phyloP scores from a whole-genome alignment of 2,888 invertebrate genomes.

The Plagodis dolabraria region DNA sequence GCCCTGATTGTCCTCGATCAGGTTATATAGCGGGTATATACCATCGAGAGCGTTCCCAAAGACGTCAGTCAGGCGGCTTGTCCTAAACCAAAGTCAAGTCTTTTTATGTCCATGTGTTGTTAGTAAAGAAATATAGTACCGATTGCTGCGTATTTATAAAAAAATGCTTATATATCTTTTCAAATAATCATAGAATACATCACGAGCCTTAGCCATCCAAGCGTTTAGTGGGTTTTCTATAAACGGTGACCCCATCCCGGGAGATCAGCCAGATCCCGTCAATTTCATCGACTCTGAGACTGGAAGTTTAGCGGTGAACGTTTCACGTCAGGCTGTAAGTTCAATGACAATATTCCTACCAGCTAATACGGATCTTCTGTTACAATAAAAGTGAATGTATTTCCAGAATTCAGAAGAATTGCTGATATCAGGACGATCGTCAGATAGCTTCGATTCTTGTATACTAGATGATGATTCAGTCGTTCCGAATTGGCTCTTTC shows the following conservation, averaged over 20 bases:
- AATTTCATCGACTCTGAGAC: slow-evolving; percentile 71
- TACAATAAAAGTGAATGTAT: neutral
- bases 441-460: slow-evolving; percentile 67
- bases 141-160: neutral
- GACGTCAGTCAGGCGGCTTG: too few species aligned
- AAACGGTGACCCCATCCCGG: slow-evolving; percentile 51
- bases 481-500: slow-evolving; percentile 75
- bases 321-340: slow-evolving; percentile 63
- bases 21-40: too few species aligned
- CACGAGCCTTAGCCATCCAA: slow-evolving; percentile 57
- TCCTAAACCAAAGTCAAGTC: too few species aligned
- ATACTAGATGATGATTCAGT: slow-evolving; percentile 64
- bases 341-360: too few species aligned
- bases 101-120: too few species aligned
- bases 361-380: too few species aligned
- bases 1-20: too few species aligned
- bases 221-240: slow-evolving; percentile 74
- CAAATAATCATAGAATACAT: slow-evolving; percentile 44
- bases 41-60: too few species aligned
- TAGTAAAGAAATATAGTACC: too few species aligned
- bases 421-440: slow-evolving; percentile 67
- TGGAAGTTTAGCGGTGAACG: slow-evolving; percentile 56
- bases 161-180: neutral
- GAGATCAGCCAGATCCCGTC: slow-evolving; percentile 62
- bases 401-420: slow-evolving; percentile 73